Conservation (phyloP, 1,140 invertebrate genomes). For the Hermetia illucens region DNA sequence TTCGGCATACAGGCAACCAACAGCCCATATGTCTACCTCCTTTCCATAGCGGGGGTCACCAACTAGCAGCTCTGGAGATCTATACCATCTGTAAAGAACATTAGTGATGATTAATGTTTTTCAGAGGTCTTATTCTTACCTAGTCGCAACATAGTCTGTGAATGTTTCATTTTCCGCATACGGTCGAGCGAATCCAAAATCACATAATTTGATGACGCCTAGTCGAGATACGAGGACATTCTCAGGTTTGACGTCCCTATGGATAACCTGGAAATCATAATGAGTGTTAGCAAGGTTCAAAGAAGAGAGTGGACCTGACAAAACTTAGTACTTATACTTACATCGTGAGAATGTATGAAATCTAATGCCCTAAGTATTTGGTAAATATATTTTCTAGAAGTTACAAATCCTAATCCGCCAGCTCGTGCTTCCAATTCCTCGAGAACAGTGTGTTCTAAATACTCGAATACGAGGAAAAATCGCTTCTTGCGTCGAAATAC, state of each 20-base stretch:
- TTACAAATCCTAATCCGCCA: constrained; percentile 55
- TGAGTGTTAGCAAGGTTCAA: neutral
- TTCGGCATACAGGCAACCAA: constrained; percentile 76
- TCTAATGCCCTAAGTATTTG: constrained; percentile 73
- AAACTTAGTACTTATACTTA: constrained; percentile 34
- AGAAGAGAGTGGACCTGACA: neutral
- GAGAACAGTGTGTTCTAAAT: constrained; percentile 70
- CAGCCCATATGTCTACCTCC: constrained; percentile 81
- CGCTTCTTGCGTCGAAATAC: constrained; percentile 70
- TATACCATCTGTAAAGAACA: constrained; percentile 46
- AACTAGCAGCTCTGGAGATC: constrained; percentile 71
- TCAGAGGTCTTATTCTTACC: constrained; percentile 19
- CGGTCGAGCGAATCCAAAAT: constrained; percentile 73
- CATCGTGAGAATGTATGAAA: constrained; percentile 73
- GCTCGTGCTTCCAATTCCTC: constrained; percentile 62
- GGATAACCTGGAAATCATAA: constrained; percentile 56
- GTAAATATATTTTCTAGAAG: constrained; percentile 57
- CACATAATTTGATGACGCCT: constrained; percentile 76
- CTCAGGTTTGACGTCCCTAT: constrained; percentile 84
- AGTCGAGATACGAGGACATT: constrained; percentile 70
- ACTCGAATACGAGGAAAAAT: constrained; percentile 82
- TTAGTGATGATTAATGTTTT: neutral
- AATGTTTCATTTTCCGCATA: constrained; percentile 49
- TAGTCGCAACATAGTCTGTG: constrained; percentile 70
- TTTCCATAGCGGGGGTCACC: constrained; percentile 54